These are phyloP conservation scores for Buathra laborator DNA, from an alignment of 2,888 invertebrate species.

Conservation along the genomic window DNA sequence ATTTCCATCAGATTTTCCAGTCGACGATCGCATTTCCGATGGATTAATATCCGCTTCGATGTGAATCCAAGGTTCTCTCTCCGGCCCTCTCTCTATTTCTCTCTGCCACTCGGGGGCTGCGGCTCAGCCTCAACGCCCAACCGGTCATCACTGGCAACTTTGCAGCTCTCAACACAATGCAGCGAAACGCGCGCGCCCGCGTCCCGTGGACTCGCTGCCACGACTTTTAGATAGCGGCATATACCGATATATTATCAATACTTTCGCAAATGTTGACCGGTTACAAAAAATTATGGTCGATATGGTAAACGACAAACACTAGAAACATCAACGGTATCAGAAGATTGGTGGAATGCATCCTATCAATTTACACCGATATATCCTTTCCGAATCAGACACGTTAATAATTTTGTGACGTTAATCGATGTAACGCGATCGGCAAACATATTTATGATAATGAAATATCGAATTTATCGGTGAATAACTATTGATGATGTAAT, in stretches of 20 bases:
- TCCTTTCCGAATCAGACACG: too few relatives aligned
- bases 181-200: background rate
- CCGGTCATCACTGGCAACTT: constrained; percentile 6
- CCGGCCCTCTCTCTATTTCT: background rate
- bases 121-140: background rate
- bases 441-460: background rate
- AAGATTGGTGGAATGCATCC: background rate
- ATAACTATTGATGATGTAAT: background rate
- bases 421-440: background rate
- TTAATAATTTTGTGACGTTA: too few relatives aligned
- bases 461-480: background rate
- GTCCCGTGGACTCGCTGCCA: background rate
- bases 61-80: constrained; percentile 54
- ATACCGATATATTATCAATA: background rate
- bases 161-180: constrained; percentile 3
- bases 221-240: background rate
- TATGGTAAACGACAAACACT: background rate
- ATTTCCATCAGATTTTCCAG: constrained; percentile 70
- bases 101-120: background rate
- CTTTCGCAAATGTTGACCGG: background rate
- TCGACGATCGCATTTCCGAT: constrained; percentile 60
- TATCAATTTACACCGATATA: background rate
- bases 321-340: background rate
- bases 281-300: background rate
- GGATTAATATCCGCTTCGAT: constrained; percentile 66